A percentile compares a stretch with the other conserved stretches of the same genome.
Evolutionary conservation across 2,113 vertebrate species (phyloP).

Genomic region (Pseudonaja textilis): DNA sequence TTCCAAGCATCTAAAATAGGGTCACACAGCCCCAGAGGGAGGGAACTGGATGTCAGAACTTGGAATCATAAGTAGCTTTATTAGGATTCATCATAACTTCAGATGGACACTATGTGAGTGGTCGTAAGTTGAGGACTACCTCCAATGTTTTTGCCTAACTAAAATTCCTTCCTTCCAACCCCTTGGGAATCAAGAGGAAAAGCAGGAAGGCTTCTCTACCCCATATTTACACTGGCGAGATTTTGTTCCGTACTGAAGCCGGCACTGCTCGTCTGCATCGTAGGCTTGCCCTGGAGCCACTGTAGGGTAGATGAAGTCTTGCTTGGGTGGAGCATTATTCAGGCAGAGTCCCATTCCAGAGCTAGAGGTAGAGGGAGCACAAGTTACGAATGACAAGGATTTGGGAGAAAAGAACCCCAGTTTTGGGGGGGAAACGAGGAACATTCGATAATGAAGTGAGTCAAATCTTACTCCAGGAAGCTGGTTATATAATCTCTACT

Average conservation of each 20-base stretch:
- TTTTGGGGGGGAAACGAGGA: not conserved
- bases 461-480: constrained; percentile 90
- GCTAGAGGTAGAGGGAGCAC: constrained; percentile 62
- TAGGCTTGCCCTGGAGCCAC: constrained; percentile 94
- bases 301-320: constrained; percentile 95
- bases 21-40: not conserved
- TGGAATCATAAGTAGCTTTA: not conserved
- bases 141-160: not conserved
- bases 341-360: constrained; percentile 93
- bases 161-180: constrained; percentile 12
- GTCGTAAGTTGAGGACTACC: not conserved
- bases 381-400: not conserved
- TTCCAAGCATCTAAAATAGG: not conserved
- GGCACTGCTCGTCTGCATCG: constrained; percentile 95
- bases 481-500: constrained; percentile 98
- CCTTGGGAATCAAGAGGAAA: constrained; percentile 72
- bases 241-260: constrained; percentile 97
- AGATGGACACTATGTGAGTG: not conserved
- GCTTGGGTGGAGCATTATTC: constrained; percentile 91
- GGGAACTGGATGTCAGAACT: not conserved
- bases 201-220: constrained; percentile 87
- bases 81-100: not conserved
- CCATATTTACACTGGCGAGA: constrained; percentile 99
- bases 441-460: not conserved
- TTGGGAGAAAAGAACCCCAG: not conserved